Evolutionary conservation across 2,113 vertebrate genomes (phyloP).

Genomic region (Clarias macrocephalus): DNA sequence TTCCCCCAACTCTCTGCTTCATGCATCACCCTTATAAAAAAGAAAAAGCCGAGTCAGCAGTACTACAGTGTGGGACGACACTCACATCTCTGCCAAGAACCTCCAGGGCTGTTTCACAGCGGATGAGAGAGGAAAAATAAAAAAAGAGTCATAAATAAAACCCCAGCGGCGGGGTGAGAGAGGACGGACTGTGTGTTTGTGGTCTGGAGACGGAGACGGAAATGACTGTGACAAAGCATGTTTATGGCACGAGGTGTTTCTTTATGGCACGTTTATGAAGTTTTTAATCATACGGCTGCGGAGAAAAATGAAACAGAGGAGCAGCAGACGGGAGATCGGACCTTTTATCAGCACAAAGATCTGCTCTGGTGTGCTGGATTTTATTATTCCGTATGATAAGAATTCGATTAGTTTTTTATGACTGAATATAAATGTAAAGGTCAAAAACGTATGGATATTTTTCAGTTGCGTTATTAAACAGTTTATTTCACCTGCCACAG

Average conservation of each 20-base stretch:
- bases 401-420: neutral
- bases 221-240: constrained; percentile 42
- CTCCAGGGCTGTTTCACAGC: neutral
- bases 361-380: neutral
- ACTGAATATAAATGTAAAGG: neutral
- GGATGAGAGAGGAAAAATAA: neutral
- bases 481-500: neutral
- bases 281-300: constrained; percentile 15
- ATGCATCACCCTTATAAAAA: neutral
- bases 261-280: constrained; percentile 28
- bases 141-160: constrained; percentile 42
- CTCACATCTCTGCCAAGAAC: constrained; percentile 9
- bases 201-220: neutral
- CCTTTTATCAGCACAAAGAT: neutral
- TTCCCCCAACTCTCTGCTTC: neutral
- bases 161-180: constrained; percentile 6
- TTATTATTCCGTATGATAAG: neutral
- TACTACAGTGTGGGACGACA: neutral
- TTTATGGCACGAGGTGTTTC: constrained; percentile 10
- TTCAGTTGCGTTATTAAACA: neutral
- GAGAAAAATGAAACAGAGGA: constrained; percentile 12
- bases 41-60: constrained; percentile 29
- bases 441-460: neutral
- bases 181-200: neutral
- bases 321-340: neutral